Evolutionary conservation across 2,113 vertebrate species (phyloP).

Genomic region (Lota lota): DNA sequence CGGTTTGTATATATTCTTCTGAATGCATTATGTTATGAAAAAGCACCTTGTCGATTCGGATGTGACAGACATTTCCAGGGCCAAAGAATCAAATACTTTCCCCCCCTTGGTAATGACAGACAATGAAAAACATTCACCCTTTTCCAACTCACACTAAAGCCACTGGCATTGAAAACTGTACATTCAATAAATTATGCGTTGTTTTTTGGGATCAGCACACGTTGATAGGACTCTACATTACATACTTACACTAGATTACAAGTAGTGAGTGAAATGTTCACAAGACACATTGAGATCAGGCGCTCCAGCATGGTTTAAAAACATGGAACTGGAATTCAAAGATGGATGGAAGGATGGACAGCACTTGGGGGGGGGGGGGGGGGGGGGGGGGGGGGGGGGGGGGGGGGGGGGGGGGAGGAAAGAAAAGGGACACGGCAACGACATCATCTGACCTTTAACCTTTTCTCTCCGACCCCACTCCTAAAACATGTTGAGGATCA

Average conservation of each 20-base stretch:
- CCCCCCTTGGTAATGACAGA: conserved; percentile 21
- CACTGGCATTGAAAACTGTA: conserved; percentile 64
- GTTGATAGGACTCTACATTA: conserved; percentile 60
- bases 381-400: no score
- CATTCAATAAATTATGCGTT: conserved; percentile 68
- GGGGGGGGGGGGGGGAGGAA: no score
- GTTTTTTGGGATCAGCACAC: conserved; percentile 48
- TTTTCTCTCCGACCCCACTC: no score
- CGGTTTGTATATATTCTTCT: conserved; percentile 40
- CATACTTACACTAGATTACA: conserved; percentile 66
- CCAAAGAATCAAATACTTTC: neutral
- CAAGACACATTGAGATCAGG: conserved; percentile 35
- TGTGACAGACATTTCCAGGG: conserved; percentile 1
- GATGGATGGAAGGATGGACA: neutral
- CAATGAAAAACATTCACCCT: neutral
- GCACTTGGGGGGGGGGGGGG: no score
- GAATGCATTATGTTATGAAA: conserved; percentile 63
- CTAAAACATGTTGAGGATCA: no score
- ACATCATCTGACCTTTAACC: no score
- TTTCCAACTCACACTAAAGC: conserved; percentile 39
- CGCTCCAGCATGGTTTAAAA: no score
- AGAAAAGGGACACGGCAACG: no score
- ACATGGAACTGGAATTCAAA: neutral
- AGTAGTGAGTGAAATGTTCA: conserved; percentile 52
- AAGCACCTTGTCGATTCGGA: conserved; percentile 62